Evolutionary conservation across 2,888 invertebrate species (phyloP), one percentile per base, ranked within the genome.

Genomic region (Idaea biselata): DNA sequence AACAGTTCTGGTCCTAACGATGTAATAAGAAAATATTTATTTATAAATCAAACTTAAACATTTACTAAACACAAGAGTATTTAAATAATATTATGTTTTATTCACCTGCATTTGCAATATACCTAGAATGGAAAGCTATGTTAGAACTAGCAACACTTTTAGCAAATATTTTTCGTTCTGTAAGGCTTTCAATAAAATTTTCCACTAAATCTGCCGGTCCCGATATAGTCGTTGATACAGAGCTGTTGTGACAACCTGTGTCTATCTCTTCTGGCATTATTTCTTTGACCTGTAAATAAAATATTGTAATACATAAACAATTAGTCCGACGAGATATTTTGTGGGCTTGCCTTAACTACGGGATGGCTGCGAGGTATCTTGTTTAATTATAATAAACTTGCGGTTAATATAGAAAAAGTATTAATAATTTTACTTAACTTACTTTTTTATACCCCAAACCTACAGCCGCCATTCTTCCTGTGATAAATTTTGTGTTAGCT

Each of bases 41-140:
- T n/a, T n/a, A n/a, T 14, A 14, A 32, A 58, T 17, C 18, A 5
- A 31, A 25, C 18, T 58, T 5, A 8, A 58, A 18, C 16, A 16
- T 55, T 55, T 6, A n/a, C n/a, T n/a, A n/a, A 16, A 5, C 17
- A 2, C 17, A n/a, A 18, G 17, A 58, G 5, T 3, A 44, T 44
- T 11, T 11, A 56, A 57, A 33, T 31, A 61, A 58, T 4, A 59
- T 53, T 11, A 31, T 18, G 6, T 58, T 71, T 80, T 75, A n/a
- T n/a, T n/a, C n/a, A 82, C 88, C 94, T 58, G 95, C 94, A 58
- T 93, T 89, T 0, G 93, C 92, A 73, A 76, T 69, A 32, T 96
- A 97, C 64, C 94, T 93, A 59, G 97, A 97, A 83, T 98, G 98
- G 78, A 97, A 98, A 0, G 98, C 96, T 67, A 97, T 96, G 73